These are phyloP conservation scores for Drosophila nigrodunni DNA, from an alignment of 1,140 invertebrate species.

Conservation along the genomic window DNA sequence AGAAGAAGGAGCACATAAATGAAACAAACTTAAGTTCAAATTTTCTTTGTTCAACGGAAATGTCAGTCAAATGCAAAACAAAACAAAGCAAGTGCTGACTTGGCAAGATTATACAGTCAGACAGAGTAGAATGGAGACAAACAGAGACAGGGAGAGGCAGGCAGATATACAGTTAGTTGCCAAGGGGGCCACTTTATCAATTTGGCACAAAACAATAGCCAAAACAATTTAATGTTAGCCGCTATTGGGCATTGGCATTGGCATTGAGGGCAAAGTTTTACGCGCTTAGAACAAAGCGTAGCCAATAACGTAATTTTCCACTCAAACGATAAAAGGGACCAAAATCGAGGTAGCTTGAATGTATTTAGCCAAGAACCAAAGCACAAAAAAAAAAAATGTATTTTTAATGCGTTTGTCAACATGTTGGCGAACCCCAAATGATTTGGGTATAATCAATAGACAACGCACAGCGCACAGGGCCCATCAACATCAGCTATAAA, in stretches of 20 bases:
- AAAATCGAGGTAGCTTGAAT: constrained; percentile 11
- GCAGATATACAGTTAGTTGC: constrained; percentile 14
- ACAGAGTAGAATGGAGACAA: constrained; percentile 1
- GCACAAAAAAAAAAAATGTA: constrained; percentile 40
- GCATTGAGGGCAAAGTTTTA: constrained; percentile 23
- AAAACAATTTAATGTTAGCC: constrained; percentile 46
- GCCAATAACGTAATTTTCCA: constrained; percentile 77
- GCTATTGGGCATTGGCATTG: constrained; percentile 1
- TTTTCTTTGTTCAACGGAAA: constrained; percentile 21
- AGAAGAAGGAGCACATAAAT: too few species aligned
- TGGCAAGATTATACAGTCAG: constrained; percentile 23
- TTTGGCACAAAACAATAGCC: constrained; percentile 49
- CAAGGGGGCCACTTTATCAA: constrained; percentile 42
- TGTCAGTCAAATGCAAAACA: constrained; percentile 22
- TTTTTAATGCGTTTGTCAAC: constrained; percentile 74
- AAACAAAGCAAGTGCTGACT: constrained; percentile 27
- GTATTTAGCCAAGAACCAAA: constrained; percentile 20
- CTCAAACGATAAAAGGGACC: constrained; percentile 74
- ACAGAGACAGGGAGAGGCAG: too few species aligned
- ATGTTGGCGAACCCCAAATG: constrained; percentile 46
- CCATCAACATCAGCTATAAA: constrained; percentile 25
- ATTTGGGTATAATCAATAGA: constrained; percentile 42
- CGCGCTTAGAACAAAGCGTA: constrained; percentile 45
- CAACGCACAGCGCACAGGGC: background rate
- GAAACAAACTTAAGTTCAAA: constrained; percentile 2